Base-by-base conservation (phyloP, 2,888 invertebrate species). In the Psococerastis gibbosa region DNA sequence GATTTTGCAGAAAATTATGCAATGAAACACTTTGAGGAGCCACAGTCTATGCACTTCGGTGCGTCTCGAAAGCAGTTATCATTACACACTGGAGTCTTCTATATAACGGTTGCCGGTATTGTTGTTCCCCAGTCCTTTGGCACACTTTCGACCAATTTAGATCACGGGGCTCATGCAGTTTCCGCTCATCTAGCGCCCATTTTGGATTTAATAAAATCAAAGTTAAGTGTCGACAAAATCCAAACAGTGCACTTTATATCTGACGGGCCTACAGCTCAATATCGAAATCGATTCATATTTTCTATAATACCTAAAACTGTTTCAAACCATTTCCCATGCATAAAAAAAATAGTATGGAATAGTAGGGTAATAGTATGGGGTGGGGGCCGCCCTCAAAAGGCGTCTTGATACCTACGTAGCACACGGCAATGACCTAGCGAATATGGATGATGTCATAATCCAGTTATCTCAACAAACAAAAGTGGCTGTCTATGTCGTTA, bases 1-100 rank as follows among this genome's bases (percentile, higher is more conserved):
- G 55, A 60, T 46, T 61, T 62, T 49, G 51, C 53, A 2, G 59
- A 60, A 52, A 61, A 61, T 45, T 60, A 53, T 50, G 46, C 43
- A 3, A 52, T 53, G 22, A 57, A 57, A 48, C 56, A 57, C 50
- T 47, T 45, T 34, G 42, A 52, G 43, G 60, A 60, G 49, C 57
- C 59, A 35, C 60, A 61, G 46, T 50, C 55, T 3, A 53, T 54
- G 45, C 58, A 58, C 54, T 59, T 59, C 49, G 56, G 58, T 8
- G 57, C 56, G 22, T 57, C 56, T n/a, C 42, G 57, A 35, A 42
- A 35, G 20, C 56, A 58, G 47, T 49, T 58, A 3, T 55, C 54
- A 42, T 49, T 60, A 13, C 59, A 60, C 46, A 59, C 58, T 27
- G 58, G 56, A 3, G 56, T 60, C 15, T 46, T 56, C 3, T 59